A percentile compares a stretch with the other conserved stretches of the same genome.
phyloP scores from a whole-genome alignment of 1,140 invertebrate species.

The Batillaria attramentaria region DNA sequence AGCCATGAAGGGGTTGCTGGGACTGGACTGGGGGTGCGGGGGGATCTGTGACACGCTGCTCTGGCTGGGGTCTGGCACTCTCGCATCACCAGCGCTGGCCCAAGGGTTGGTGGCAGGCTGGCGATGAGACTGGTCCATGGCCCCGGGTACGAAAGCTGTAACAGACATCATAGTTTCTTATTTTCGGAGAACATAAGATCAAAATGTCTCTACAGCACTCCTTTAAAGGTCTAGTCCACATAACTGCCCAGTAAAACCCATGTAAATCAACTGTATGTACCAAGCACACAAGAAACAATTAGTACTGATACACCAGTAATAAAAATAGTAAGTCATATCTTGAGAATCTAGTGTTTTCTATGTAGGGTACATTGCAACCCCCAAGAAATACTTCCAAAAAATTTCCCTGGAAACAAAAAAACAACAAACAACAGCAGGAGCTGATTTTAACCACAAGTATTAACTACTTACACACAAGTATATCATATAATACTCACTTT shows the following conservation, averaged over 20 bases:
- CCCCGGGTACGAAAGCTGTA: conserved; percentile 24
- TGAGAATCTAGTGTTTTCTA: neutral
- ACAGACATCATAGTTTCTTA: too few relatives aligned
- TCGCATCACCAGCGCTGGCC: conserved; percentile 36
- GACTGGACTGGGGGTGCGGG: conserved; percentile 73
- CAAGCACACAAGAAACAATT: too few relatives aligned
- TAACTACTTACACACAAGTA: neutral
- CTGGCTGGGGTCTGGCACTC: conserved; percentile 7
- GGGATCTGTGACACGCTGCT: conserved; percentile 74
- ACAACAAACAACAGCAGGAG: neutral
- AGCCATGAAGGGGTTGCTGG: conserved; percentile 43
- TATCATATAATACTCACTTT: conserved; percentile 26
- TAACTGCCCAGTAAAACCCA: too few relatives aligned
- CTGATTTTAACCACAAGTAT: neutral
- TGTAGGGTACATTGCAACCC: neutral
- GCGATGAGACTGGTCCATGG: conserved; percentile 9
- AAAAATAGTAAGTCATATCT: neutral
- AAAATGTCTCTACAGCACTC: too few relatives aligned
- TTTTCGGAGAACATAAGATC: too few relatives aligned
- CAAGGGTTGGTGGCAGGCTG: conserved; percentile 59
- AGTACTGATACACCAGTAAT: too few relatives aligned
- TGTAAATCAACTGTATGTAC: too few relatives aligned
- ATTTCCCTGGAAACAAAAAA: neutral
- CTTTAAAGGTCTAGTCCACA: too few relatives aligned
- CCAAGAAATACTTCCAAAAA: too few relatives aligned